Conservation (phyloP, 2,888 invertebrate genomes). For the Onthophagus sagittarius region DNA sequence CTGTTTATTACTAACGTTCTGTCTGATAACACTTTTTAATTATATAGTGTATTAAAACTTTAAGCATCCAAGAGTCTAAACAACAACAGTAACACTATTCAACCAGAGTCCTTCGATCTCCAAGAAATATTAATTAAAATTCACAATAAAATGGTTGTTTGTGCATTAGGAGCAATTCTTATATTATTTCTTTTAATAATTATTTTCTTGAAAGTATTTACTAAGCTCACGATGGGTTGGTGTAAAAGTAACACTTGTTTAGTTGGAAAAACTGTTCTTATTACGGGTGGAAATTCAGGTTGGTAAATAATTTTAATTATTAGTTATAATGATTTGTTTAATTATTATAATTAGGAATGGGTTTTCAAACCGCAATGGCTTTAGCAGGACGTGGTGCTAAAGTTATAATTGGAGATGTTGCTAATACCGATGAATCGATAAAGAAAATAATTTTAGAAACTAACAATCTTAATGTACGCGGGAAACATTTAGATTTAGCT, state of each 20-base stretch:
- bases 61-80: too few species aligned
- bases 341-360: conserved; percentile 42
- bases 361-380: conserved; percentile 46
- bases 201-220: neutral
- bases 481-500: conserved; percentile 52
- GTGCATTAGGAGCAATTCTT: neutral
- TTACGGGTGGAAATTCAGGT: conserved; percentile 36
- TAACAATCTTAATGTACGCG: conserved; percentile 40
- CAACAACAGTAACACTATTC: too few species aligned
- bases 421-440: conserved; percentile 34
- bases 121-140: too few species aligned
- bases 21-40: too few species aligned
- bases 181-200: neutral
- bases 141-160: too few species aligned
- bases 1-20: too few species aligned
- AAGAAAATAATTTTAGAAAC: conserved; percentile 40
- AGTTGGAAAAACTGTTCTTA: conserved; percentile 42
- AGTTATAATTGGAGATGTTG: conserved; percentile 54
- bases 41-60: too few species aligned
- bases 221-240: conserved; percentile 31
- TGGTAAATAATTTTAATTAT: neutral
- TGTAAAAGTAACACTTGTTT: conserved; percentile 39
- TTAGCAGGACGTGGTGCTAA: conserved; percentile 52
- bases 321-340: neutral
- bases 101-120: too few species aligned